phyloP scores from a whole-genome alignment of 2,888 invertebrate genomes.

The Oligia fasciuncula region DNA sequence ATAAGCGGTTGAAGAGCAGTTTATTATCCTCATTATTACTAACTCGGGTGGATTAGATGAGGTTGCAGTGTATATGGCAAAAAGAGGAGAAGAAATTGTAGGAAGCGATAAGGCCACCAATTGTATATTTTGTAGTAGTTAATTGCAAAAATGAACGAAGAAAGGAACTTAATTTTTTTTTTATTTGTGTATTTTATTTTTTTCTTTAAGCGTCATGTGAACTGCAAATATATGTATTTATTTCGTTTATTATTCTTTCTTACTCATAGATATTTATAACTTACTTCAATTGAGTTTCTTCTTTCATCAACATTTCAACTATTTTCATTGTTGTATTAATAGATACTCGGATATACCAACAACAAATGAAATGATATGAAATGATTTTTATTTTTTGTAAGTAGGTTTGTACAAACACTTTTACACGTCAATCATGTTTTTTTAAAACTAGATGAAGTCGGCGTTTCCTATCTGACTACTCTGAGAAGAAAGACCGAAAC shows the following conservation, averaged over 20 bases:
- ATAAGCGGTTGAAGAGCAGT: constrained; percentile 13
- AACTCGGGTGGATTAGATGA: background rate
- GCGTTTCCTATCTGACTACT: too few species aligned
- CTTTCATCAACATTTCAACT: too few species aligned
- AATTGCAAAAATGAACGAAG: too few species aligned
- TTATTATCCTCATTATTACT: background rate
- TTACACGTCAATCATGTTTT: too few species aligned
- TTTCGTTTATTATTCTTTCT: background rate
- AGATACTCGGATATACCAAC: too few species aligned
- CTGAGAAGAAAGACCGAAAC: too few species aligned
- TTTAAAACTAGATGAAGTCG: too few species aligned
- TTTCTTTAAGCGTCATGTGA: background rate
- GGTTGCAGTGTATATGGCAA: too few species aligned
- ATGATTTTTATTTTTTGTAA: too few species aligned
- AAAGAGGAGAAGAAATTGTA: background rate
- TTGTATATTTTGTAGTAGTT: background rate
- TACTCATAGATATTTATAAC: background rate
- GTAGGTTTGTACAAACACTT: too few species aligned
- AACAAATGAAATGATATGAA: too few species aligned
- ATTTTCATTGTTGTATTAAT: background rate
- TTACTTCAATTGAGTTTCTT: background rate
- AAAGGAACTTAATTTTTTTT: background rate
- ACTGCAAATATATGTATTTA: background rate
- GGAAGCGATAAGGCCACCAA: background rate
- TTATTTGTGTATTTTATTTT: background rate